Conservation (phyloP, 2,797 vertebrate genomes). For the Dipus sagitta region DNA sequence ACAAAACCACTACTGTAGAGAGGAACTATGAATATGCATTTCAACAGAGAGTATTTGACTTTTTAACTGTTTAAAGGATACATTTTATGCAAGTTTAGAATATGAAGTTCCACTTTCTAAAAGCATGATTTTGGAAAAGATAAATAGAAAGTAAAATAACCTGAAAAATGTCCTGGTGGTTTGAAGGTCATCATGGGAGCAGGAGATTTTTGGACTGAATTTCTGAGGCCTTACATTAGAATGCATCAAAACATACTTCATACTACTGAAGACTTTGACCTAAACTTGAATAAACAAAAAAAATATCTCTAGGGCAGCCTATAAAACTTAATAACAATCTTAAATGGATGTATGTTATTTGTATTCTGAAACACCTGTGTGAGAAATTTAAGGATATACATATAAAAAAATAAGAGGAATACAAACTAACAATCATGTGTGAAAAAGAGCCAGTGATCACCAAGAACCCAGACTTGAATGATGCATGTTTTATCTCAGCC, state of each 20-base stretch:
- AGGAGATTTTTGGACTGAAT: not conserved
- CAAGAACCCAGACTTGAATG: not conserved
- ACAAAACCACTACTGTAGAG: not conserved
- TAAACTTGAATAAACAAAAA: not conserved
- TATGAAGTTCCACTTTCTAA: not conserved
- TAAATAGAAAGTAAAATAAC: not conserved
- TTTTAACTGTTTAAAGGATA: slow-evolving; percentile 53
- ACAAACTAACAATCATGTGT: not conserved
- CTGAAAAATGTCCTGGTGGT: not conserved
- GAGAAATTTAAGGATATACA: not conserved
- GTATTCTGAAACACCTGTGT: not conserved
- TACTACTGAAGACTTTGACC: not conserved
- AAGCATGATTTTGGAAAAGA: not conserved
- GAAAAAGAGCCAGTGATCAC: not conserved
- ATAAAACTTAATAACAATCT: not conserved
- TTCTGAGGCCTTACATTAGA: not conserved
- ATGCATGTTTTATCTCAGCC: not conserved
- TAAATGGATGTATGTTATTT: not conserved
- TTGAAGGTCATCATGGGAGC: not conserved
- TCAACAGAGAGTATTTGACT: not conserved
- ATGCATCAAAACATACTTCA: not conserved
- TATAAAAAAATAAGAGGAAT: not conserved
- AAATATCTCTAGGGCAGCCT: not conserved
- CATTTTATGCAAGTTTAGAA: slow-evolving; percentile 16
- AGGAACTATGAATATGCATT: not conserved